These are phyloP conservation scores for Orcinus orca DNA, from an alignment of 2,113 vertebrate genomes.

Conservation along the genomic window DNA sequence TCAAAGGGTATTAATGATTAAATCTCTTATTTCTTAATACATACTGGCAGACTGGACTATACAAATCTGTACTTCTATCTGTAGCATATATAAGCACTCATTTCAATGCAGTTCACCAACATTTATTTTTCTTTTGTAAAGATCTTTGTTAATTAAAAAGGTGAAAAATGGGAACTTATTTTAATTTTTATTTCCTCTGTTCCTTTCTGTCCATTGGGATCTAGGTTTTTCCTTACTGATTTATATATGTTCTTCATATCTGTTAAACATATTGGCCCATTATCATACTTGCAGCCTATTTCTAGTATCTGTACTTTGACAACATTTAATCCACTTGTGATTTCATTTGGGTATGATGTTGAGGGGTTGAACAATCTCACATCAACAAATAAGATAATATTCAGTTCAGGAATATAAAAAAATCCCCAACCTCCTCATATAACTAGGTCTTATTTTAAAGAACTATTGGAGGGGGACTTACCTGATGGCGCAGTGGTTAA, in stretches of 20 bases:
- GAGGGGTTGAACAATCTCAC: neutral
- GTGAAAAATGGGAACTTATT: neutral
- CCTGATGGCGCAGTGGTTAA: too few relatives aligned
- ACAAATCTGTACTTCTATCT: neutral
- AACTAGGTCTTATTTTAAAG: constrained; percentile 19
- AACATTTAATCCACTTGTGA: constrained; percentile 9
- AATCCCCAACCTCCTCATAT: neutral
- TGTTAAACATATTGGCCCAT: neutral
- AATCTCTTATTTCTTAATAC: constrained; percentile 3
- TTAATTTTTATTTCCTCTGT: neutral
- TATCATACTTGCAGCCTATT: neutral
- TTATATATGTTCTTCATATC: constrained; percentile 17
- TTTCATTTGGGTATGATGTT: neutral
- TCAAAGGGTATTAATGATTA: neutral
- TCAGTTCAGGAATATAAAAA: neutral
- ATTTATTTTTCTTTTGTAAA: neutral
- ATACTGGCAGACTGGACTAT: neutral
- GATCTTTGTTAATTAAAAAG: constrained; percentile 27
- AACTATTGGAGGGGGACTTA: too few relatives aligned
- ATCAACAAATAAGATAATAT: constrained; percentile 7
- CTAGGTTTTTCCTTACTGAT: neutral
- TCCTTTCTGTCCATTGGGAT: neutral
- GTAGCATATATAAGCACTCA: neutral
- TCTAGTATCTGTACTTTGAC: neutral
- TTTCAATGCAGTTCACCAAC: neutral